phyloP scores from a whole-genome alignment of 1,140 invertebrate species.

The Drosophila jambulina region DNA sequence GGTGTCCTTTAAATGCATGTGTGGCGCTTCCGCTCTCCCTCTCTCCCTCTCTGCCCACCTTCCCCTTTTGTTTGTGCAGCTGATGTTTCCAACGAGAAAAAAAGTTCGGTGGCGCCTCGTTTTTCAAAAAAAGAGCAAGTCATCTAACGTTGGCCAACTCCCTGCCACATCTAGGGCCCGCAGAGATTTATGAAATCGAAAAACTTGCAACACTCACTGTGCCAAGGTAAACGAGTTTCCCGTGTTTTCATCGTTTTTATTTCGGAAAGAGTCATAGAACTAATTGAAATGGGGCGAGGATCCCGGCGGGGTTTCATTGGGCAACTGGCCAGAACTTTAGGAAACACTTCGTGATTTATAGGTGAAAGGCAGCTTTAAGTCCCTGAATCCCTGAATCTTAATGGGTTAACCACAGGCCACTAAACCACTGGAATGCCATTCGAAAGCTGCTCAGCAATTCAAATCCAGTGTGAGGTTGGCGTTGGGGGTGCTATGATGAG shows the following conservation, averaged over 20 bases:
- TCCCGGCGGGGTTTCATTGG: conserved; percentile 14
- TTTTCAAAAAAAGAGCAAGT: conserved; percentile 53
- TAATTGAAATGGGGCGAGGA: conserved; percentile 36
- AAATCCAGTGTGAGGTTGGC: conserved; percentile 43
- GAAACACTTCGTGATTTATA: conserved; percentile 25
- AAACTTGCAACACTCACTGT: conserved; percentile 44
- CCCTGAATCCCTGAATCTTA: conserved; percentile 37
- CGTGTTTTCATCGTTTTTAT: conserved; percentile 10
- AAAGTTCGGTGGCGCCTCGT: conserved; percentile 58
- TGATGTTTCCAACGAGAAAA: conserved; percentile 25
- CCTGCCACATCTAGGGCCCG: conserved; percentile 2
- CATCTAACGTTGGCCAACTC: conserved; percentile 47
- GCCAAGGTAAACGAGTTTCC: conserved; percentile 39
- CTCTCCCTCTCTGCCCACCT: background rate
- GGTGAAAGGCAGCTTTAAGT: conserved; percentile 12
- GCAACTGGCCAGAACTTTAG: conserved; percentile 15
- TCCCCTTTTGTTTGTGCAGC: conserved; percentile 33
- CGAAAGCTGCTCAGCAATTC: conserved; percentile 45
- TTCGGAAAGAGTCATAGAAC: conserved; percentile 21
- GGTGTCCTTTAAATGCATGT: conserved; percentile 8
- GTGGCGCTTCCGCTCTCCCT: background rate
- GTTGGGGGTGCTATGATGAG: background rate
- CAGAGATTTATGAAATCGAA: conserved; percentile 67
- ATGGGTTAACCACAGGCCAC: conserved; percentile 43
- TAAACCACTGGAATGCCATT: conserved; percentile 16